A percentile compares a stretch with the other conserved stretches of the same genome.
These are phyloP conservation scores for Cinclus mexicanus DNA, from an alignment of 2,113 vertebrate genomes.

Conservation along the genomic window DNA sequence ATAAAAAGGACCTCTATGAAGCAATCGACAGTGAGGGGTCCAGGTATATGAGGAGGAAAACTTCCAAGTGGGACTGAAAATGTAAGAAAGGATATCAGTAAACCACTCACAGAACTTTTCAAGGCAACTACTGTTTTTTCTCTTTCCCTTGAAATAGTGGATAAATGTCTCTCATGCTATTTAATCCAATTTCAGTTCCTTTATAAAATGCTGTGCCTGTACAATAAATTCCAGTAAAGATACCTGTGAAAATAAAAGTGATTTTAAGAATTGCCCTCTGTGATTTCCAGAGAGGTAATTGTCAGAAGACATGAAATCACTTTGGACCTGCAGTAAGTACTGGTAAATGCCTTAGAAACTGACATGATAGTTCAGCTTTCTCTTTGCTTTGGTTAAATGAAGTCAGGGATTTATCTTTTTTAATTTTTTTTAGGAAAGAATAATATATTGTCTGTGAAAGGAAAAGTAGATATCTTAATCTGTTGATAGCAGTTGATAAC, in stretches of 20 bases:
- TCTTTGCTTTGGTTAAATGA: not conserved
- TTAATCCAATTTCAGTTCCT: not conserved
- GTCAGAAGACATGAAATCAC: not conserved
- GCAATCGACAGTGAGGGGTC: constrained; percentile 87
- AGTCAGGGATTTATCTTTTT: not conserved
- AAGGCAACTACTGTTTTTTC: not conserved
- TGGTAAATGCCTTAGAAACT: not conserved
- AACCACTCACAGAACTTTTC: not conserved
- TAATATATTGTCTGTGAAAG: not conserved
- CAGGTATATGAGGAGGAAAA: constrained; percentile 83
- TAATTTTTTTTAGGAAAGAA: not conserved
- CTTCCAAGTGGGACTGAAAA: constrained; percentile 91
- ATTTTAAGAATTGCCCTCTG: not conserved
- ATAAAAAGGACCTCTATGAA: constrained; percentile 88
- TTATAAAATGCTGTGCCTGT: not conserved
- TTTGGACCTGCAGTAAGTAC: fast-evolving
- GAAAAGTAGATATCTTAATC: not conserved
- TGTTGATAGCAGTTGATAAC: not conserved
- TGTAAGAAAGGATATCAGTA: not conserved
- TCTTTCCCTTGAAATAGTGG: not conserved
- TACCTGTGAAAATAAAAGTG: not conserved
- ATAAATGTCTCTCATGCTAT: not conserved
- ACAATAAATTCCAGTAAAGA: constrained; percentile 12
- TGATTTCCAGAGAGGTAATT: not conserved
- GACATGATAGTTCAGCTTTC: not conserved